Conservation (phyloP, 2,113 vertebrate genomes). For the Lamprologus ornatipinnis region DNA sequence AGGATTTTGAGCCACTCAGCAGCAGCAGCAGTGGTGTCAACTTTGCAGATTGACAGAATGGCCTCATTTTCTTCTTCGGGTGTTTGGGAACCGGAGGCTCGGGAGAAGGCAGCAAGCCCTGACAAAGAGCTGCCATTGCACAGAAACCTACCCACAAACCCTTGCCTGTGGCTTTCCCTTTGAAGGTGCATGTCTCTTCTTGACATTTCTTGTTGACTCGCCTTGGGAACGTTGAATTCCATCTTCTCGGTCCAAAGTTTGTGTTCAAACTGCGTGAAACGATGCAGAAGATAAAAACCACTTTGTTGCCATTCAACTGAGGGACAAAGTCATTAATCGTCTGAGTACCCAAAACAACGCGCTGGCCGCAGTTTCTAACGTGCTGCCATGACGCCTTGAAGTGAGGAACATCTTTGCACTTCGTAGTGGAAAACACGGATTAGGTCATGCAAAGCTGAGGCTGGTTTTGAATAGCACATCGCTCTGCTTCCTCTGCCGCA, state of each 20-base stretch:
- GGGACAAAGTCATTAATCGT: slow-evolving; percentile 38
- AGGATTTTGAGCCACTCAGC: background rate
- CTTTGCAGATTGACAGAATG: slow-evolving; percentile 12
- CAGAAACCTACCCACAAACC: slow-evolving; percentile 58
- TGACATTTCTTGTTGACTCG: slow-evolving; percentile 69
- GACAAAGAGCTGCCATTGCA: slow-evolving; percentile 69
- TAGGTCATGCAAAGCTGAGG: background rate
- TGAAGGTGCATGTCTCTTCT: slow-evolving; percentile 68
- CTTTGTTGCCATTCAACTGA: slow-evolving; percentile 47
- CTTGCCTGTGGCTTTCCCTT: slow-evolving; percentile 71
- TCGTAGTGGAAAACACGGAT: background rate
- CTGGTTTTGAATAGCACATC: background rate
- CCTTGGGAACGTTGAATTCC: slow-evolving; percentile 62
- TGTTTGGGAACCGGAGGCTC: slow-evolving; percentile 38
- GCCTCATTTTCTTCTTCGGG: slow-evolving; percentile 18
- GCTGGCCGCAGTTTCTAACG: background rate
- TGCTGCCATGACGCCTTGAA: background rate
- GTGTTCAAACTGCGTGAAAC: slow-evolving; percentile 50
- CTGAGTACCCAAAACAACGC: background rate
- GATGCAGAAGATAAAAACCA: slow-evolving; percentile 54
- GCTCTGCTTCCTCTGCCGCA: background rate
- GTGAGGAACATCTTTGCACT: background rate
- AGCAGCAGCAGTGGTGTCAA: background rate
- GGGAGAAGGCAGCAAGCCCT: slow-evolving; percentile 63
- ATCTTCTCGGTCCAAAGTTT: slow-evolving; percentile 37